Evolutionary conservation across 1,140 invertebrate genomes (phyloP), one percentile per base, ranked within the genome.

Genomic region (Drosophila auraria): DNA sequence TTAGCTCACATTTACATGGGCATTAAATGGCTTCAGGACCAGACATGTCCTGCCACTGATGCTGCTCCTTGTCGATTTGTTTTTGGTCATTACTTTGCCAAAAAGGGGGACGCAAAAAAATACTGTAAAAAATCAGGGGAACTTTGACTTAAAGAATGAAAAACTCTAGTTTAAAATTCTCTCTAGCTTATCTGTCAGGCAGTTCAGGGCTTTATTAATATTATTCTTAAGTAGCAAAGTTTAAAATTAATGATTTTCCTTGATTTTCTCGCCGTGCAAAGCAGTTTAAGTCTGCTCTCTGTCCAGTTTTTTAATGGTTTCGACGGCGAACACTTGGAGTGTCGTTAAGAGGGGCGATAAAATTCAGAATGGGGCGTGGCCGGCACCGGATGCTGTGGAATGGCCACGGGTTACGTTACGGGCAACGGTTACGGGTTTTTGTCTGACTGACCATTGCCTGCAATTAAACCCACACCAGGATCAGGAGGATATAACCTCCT

Each of bases 321-420:
- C 38, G 30, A 79, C 81, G 54, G 65, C 71, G 64, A 81, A 65
- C 84, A 89, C 84, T 87, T 81, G 59, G 84, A 89, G 84, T 89
- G 84, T 83, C 84, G 81, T 87, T 89, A 87, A 87, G 83, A 78
- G 83, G 62, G 62, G 78, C 84, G 73, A 87, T 87, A 83, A 87
- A 87, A 87, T 58, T 89, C 84, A 87, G 84, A 72, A 38, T 58
- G 84, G 59, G 69, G 73, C 80, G 69, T 73, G 47, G 33, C 47
- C 45, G 27, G 17, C 60, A 27, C 36, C 53, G 63, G 53, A 65
- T 70, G 84, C 60, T 86, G 83, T 0, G 60, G 73, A 60, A 70
- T 65, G 57, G 20, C 42, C 58, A 14, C 17, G 45, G 60, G 51
- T 68, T 78, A 60, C 68, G 27, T 30, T 30, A 30, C 27, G 27